A percentile compares a stretch with the other conserved stretches of the same genome.
phyloP scores from a whole-genome alignment of 92 coral and sea anemone species.

The Nematostella vectensis region DNA sequence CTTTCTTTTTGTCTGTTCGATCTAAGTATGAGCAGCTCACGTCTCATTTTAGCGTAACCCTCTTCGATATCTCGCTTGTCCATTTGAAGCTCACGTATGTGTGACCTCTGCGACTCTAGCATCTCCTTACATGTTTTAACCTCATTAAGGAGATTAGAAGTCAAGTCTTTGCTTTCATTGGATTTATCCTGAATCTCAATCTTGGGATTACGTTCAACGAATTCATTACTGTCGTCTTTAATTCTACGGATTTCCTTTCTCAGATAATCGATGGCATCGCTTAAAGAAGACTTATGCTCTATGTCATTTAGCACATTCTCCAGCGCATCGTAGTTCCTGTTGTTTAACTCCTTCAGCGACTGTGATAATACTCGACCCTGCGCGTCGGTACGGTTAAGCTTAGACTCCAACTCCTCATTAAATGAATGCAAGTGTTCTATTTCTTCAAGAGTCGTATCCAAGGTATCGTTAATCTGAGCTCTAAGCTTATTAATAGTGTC shows the following conservation, averaged over 20 bases:
- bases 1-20: constrained; percentile 32
- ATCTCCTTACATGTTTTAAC: constrained; percentile 84
- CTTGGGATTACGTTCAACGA: constrained; percentile 5
- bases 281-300: constrained; percentile 50
- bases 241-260: constrained; percentile 43
- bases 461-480: constrained; percentile 76
- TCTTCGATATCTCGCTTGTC: constrained; percentile 90
- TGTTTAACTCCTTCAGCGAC: constrained; percentile 41
- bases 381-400: constrained; percentile 32
- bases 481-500: constrained; percentile 78
- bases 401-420: constrained; percentile 53
- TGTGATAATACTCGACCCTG: constrained; percentile 45
- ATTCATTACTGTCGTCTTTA: constrained; percentile 33
- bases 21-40: constrained; percentile 63
- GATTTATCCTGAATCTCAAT: constrained; percentile 24
- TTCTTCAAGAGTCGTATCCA: constrained; percentile 92
- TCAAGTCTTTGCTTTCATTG: constrained; percentile 25
- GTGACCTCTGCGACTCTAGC: constrained; percentile 77
- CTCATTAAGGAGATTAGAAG: constrained; percentile 62
- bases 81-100: constrained; percentile 76
- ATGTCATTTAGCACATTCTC: constrained; percentile 66
- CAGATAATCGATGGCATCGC: constrained; percentile 54
- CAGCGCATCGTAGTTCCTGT: constrained; percentile 42
- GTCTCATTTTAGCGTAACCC: constrained; percentile 59
- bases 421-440: constrained; percentile 72